Percentiles rank a stretch among this genome's conserved stretches.
These are phyloP conservation scores for Andrena fulva DNA, from an alignment of 2,888 invertebrate species.

Conservation along the genomic window DNA sequence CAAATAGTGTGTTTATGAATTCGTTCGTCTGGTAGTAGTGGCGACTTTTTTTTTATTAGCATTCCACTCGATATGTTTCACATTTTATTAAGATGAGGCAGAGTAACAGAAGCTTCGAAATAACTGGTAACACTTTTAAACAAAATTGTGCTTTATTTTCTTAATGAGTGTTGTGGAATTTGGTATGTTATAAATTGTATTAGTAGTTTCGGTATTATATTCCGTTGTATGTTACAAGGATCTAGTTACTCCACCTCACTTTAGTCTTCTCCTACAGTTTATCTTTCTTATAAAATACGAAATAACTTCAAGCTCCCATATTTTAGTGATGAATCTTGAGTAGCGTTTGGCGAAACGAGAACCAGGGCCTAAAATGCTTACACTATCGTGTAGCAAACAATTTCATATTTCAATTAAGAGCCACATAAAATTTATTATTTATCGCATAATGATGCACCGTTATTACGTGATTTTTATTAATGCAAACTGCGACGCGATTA, in stretches of 20 bases:
- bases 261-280: neutral
- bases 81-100: neutral
- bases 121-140: neutral
- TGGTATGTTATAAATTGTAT: no score
- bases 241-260: slow-evolving; percentile 1
- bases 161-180: neutral
- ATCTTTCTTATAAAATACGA: neutral
- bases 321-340: neutral
- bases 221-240: neutral
- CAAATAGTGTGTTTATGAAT: neutral
- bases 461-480: slow-evolving; percentile 6
- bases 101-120: neutral
- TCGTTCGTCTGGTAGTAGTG: neutral
- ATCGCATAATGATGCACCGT: neutral
- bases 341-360: slow-evolving; percentile 2
- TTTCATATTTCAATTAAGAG: neutral
- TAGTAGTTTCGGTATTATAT: neutral
- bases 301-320: slow-evolving; percentile 25
- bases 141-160: neutral
- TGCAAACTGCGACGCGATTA: neutral
- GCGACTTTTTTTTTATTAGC: neutral
- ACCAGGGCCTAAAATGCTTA: slow-evolving; percentile 16
- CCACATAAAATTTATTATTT: slow-evolving; percentile 21
- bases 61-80: neutral
- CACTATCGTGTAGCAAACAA: neutral